Percentiles rank a stretch among this genome's conserved stretches.
Conservation (phyloP, 2,113 vertebrate genomes). For the Ochotona curzoniae region DNA sequence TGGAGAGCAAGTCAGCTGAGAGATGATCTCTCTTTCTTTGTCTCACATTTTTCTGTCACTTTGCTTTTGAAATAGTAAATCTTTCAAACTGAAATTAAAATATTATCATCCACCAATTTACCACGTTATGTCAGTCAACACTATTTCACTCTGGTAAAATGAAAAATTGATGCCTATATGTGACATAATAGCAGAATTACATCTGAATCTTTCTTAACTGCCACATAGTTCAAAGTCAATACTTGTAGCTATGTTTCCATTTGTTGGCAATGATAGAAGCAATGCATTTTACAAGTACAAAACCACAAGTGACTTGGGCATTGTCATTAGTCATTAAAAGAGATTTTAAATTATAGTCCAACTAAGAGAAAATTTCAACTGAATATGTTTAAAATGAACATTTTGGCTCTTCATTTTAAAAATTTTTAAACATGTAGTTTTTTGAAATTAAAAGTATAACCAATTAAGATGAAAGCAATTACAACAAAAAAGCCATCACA, state of each 20-base stretch:
- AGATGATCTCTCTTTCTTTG: background rate
- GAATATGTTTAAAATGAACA: constrained; percentile 12
- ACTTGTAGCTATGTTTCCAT: background rate
- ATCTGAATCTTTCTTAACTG: background rate
- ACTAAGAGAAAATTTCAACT: constrained; percentile 11
- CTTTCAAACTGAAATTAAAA: too few species aligned
- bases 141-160: constrained; percentile 1
- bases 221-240: background rate
- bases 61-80: too few species aligned
- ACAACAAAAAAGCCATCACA: constrained; percentile 14
- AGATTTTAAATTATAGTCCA: constrained; percentile 34
- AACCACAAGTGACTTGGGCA: background rate
- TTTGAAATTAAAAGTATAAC: constrained; percentile 31
- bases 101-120: background rate
- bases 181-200: background rate
- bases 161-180: background rate
- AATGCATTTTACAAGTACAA: background rate
- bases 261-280: background rate
- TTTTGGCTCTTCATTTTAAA: constrained; percentile 5
- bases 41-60: too few species aligned
- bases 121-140: background rate
- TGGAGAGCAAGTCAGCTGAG: too few species aligned
- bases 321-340: constrained; percentile 10
- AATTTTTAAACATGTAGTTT: background rate
- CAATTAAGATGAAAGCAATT: constrained; percentile 29